Evolutionary conservation across 2,797 vertebrate species (phyloP).

Genomic region (Cyclura pinguis): DNA sequence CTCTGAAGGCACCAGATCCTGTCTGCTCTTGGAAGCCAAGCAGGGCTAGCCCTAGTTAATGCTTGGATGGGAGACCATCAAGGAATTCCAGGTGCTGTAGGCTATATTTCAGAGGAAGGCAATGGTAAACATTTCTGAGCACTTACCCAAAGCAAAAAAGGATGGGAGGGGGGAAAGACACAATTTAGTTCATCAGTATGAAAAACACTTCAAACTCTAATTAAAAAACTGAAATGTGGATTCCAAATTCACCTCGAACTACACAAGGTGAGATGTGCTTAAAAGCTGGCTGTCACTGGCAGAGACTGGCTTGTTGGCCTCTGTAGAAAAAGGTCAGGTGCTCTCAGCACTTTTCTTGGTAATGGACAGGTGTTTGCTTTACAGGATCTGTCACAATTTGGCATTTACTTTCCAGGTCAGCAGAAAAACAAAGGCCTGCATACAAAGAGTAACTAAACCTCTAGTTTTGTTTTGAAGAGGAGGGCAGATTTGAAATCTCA

Average conservation of each 20-base stretch:
- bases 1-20: too few species aligned
- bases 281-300: background rate
- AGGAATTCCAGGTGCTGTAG: too few species aligned
- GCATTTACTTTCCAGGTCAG: constrained; percentile 4
- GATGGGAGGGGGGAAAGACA: background rate
- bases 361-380: background rate
- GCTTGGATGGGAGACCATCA: too few species aligned
- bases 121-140: too few species aligned
- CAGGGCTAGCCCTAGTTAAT: too few species aligned
- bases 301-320: background rate
- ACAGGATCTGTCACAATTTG: background rate
- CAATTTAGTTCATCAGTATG: background rate
- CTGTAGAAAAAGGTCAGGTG: background rate
- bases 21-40: too few species aligned
- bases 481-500: background rate
- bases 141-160: background rate
- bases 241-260: background rate
- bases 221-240: background rate
- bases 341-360: background rate
- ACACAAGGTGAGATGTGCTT: background rate
- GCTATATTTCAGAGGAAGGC: too few species aligned
- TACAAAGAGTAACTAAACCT: background rate
- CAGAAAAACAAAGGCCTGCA: constrained; percentile 1
- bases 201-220: background rate
- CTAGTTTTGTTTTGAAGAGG: background rate